Base-by-base conservation (phyloP, 2,888 invertebrate species). In the Micoletzkya japonica region DNA sequence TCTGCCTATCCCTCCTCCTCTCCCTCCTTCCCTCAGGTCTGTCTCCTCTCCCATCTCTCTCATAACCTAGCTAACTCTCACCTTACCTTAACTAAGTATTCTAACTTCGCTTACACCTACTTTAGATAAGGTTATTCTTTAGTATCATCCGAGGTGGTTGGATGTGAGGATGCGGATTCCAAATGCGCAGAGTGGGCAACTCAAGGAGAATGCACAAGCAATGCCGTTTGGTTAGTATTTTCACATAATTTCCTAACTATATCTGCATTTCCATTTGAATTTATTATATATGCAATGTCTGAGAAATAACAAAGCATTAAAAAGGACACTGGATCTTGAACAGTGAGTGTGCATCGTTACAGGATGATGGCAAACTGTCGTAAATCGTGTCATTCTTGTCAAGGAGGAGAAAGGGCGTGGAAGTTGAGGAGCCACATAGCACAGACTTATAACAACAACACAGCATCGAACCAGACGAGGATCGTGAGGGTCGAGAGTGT, bases 321-420 rank as follows among this genome's bases (percentile, higher is more conserved):
- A 39, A 39, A 6, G 7, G 39, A 7, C 54, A n/a, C 6, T 28
- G 54, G 10, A 10, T 26, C 24, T 26, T 24, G 7, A 26, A 54
- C 24, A 7, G 54, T 26, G 7, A 28, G 54, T n/a, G 28, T n/a
- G 54, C 6, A 54, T n/a, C 10, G 10, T 34, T 75, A 28, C 52
- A 81, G 81, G 85, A 85, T 85, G 85, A 85, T 86, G 85, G 79
- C 82, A 54, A 85, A 85, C 74, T 85, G 85, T 73, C 74, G 85
- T 17, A 81, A 84, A 30, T 83, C 83, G 0, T 85, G 85, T 72
- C 82, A 81, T 61, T 82, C 81, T 34, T 85, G 85, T 70, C 85
- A 85, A 63, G 85, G 85, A 30, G 85, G 85, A 10, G 85, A 85
- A 61, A 64, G 75, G 7, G 85, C 85, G 10, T 85, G 85, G 85